Conservation (phyloP, 2,888 invertebrate genomes). For the Apodemia hepburni region DNA sequence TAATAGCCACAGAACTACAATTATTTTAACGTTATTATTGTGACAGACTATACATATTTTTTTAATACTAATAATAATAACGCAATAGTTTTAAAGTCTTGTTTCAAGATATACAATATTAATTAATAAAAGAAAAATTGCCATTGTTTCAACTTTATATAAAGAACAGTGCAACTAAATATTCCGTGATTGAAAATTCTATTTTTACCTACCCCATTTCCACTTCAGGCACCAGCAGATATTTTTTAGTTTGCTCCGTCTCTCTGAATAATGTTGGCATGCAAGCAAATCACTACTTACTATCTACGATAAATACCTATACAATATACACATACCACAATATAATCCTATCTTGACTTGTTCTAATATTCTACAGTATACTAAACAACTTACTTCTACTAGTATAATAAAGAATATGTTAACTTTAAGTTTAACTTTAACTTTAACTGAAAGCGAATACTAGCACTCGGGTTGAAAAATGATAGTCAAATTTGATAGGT, state of each 20-base stretch:
- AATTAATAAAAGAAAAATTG: neutral
- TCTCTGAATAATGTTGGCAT: constrained; percentile 66
- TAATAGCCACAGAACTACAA: too few relatives aligned
- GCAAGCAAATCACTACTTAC: constrained; percentile 70
- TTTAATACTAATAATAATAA: too few relatives aligned
- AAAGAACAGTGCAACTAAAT: neutral
- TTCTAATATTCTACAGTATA: neutral
- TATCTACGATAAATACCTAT: constrained; percentile 34
- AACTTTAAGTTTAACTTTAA: neutral
- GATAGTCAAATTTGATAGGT: too few relatives aligned
- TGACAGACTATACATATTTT: too few relatives aligned
- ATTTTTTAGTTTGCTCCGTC: constrained; percentile 57
- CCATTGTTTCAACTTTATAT: neutral
- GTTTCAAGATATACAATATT: too few relatives aligned
- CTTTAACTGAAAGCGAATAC: too few relatives aligned
- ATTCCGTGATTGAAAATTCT: neutral
- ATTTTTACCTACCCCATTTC: constrained; percentile 70
- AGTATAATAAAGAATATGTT: neutral
- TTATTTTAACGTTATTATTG: too few relatives aligned
- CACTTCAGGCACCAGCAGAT: constrained; percentile 56
- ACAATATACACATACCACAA: neutral
- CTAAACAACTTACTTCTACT: neutral
- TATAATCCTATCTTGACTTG: neutral
- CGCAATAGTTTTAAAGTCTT: too few relatives aligned
- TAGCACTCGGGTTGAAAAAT: too few relatives aligned